Percentiles rank a stretch among this genome's conserved stretches.
phyloP scores from a whole-genome alignment of 2,113 vertebrate species.

The Ceratotherium simum region DNA sequence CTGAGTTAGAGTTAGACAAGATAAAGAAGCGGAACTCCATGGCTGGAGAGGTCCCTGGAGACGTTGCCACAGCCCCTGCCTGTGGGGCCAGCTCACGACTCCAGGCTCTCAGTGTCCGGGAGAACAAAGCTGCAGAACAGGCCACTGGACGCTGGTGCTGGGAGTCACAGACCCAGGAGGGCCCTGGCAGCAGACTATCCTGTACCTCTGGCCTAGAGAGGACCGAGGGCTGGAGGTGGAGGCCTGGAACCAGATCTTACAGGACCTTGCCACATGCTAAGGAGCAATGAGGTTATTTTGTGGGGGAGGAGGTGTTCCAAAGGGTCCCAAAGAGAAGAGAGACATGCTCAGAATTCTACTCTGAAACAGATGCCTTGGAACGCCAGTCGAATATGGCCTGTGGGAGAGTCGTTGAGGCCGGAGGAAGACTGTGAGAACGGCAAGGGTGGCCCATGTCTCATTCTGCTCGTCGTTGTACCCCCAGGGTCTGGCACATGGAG shows the following conservation, averaged over 20 bases:
- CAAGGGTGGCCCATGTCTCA: too few relatives aligned
- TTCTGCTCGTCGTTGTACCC: background rate
- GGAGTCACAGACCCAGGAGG: background rate
- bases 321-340: background rate
- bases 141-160: fast-evolving
- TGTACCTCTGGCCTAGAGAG: background rate
- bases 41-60: background rate
- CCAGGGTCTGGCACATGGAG: background rate
- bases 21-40: too few relatives aligned
- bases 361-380: background rate
- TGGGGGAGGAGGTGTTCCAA: too few relatives aligned
- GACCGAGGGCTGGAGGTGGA: background rate
- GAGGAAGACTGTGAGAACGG: background rate
- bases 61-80: background rate
- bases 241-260: background rate
- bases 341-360: background rate
- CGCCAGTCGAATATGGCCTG: background rate
- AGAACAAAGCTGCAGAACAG: background rate
- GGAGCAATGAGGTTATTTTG: background rate
- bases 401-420: background rate
- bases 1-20: background rate
- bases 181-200: background rate
- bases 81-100: background rate
- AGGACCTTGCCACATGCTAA: background rate
- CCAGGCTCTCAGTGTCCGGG: background rate